phyloP scores from a whole-genome alignment of 2,797 vertebrate genomes.

The Astyanax mexicanus region DNA sequence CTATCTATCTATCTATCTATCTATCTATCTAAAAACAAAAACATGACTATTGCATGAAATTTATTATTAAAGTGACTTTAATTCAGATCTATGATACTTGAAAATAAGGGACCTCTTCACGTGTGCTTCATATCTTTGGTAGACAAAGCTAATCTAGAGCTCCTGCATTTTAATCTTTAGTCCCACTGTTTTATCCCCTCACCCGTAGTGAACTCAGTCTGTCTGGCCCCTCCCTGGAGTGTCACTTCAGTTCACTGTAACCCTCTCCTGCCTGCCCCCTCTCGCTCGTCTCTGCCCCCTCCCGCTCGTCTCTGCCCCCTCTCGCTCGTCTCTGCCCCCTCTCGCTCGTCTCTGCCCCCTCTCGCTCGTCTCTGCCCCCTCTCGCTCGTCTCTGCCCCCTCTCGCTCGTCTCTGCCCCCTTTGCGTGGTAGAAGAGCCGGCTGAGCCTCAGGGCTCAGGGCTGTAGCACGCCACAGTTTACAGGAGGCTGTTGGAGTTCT shows the following conservation, averaged over 20 bases:
- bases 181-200: neutral
- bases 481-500: slow-evolving; percentile 5
- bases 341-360: no score
- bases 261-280: slow-evolving; percentile 2
- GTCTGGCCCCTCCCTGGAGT: neutral
- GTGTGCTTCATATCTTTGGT: neutral
- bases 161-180: neutral
- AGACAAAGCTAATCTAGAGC: neutral
- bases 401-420: neutral
- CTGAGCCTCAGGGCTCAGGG: slow-evolving; percentile 34
- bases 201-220: slow-evolving; percentile 12
- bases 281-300: no score
- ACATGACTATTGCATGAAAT: no score
- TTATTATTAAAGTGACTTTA: no score
- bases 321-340: no score
- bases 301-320: no score
- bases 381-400: no score
- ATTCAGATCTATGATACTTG: no score
- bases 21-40: no score
- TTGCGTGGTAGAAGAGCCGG: neutral
- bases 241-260: slow-evolving; percentile 47
- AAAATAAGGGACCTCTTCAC: no score
- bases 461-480: slow-evolving; percentile 2
- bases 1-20: no score
- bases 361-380: no score